phyloP scores from a whole-genome alignment of 1,140 invertebrate genomes.

The Drosophila aff. region DNA sequence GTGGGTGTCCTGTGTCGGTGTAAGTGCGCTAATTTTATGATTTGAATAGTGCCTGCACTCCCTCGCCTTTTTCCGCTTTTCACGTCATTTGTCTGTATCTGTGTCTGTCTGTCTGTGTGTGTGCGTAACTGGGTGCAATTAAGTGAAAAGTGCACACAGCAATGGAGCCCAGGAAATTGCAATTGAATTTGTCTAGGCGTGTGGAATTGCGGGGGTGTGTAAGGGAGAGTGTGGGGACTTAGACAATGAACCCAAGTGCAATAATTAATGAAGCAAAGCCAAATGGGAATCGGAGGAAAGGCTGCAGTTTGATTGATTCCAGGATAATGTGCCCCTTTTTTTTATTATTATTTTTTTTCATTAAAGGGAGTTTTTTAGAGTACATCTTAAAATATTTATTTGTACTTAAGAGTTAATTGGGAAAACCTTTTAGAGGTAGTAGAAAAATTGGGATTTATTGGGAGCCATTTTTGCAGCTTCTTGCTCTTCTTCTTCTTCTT shows the following conservation, averaged over 20 bases:
- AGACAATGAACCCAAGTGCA: conserved; percentile 49
- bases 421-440: not conserved
- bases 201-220: conserved; percentile 1
- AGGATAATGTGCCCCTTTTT: not conserved
- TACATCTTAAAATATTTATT: too few species aligned
- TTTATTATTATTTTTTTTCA: not conserved
- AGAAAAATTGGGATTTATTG: not conserved
- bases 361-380: not conserved
- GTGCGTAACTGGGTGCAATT: conserved; percentile 64
- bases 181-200: conserved; percentile 60
- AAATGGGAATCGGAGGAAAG: not conserved
- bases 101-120: conserved; percentile 4
- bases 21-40: conserved; percentile 76
- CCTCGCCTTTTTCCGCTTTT: conserved; percentile 3
- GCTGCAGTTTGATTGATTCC: conserved; percentile 8
- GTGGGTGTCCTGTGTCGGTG: conserved; percentile 33
- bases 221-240: conserved; percentile 9
- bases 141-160: conserved; percentile 77
- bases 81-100: conserved; percentile 5
- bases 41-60: conserved; percentile 56
- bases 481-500: too few species aligned
- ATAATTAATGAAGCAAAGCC: conserved; percentile 51
- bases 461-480: not conserved
- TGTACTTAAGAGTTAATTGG: not conserved
- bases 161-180: conserved; percentile 64